These are phyloP conservation scores for Sycophila texana DNA, from an alignment of 2,888 invertebrate species.

Conservation along the genomic window DNA sequence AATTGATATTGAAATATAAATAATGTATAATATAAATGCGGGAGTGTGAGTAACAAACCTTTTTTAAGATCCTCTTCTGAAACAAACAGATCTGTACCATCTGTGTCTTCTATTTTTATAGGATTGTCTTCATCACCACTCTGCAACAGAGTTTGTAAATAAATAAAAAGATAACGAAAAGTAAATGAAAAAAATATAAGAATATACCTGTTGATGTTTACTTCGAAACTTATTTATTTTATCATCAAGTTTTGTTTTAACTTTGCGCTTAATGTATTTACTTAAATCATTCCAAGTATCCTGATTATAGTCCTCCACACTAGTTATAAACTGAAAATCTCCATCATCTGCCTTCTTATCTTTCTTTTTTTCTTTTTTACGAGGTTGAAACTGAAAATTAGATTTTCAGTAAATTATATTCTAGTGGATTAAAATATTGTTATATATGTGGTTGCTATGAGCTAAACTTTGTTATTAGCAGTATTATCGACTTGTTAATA, in stretches of 20 bases:
- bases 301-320: conserved; percentile 87
- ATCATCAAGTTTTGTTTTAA: conserved; percentile 88
- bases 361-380: conserved; percentile 85
- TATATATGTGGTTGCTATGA: background rate
- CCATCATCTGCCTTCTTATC: conserved; percentile 86
- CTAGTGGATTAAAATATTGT: background rate
- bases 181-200: conserved; percentile 60
- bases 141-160: conserved; percentile 33
- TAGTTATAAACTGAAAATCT: conserved; percentile 88
- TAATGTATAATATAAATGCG: background rate
- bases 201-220: conserved; percentile 73
- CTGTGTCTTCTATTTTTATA: conserved; percentile 77
- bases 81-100: conserved; percentile 59
- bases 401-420: conserved; percentile 15
- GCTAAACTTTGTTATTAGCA: no score
- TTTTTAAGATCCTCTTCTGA: conserved; percentile 70
- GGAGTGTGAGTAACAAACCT: conserved; percentile 60
- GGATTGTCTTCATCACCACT: conserved; percentile 76
- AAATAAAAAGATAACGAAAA: background rate
- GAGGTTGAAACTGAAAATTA: conserved; percentile 85
- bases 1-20: background rate
- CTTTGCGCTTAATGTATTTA: conserved; percentile 88
- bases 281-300: conserved; percentile 88
- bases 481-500: no score
- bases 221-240: conserved; percentile 82